These are phyloP conservation scores for Elgaria multicarinata DNA, from an alignment of 2,113 vertebrate species.

Conservation along the genomic window DNA sequence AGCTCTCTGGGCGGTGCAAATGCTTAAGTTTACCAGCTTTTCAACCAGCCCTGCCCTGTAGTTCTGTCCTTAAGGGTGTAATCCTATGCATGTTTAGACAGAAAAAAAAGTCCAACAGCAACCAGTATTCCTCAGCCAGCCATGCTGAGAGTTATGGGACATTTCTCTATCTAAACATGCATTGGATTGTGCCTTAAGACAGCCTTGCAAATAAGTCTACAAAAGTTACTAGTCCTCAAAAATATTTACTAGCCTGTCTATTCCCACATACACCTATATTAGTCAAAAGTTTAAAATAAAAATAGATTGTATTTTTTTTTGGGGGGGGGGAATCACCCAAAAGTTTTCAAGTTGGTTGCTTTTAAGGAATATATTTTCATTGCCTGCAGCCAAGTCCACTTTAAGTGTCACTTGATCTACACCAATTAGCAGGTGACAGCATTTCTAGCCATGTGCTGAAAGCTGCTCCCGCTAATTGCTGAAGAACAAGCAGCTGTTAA, in stretches of 20 bases:
- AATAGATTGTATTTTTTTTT: background rate
- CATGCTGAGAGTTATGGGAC: too few relatives aligned
- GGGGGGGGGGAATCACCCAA: too few relatives aligned
- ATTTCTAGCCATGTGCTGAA: background rate
- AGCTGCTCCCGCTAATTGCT: background rate
- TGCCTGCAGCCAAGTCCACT: background rate
- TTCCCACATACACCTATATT: background rate
- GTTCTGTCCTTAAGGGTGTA: background rate
- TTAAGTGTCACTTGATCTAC: background rate
- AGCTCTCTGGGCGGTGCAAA: too few relatives aligned
- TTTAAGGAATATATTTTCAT: background rate
- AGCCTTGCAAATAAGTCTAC: background rate
- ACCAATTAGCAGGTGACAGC: background rate
- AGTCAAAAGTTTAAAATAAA: background rate
- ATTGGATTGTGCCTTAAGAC: too few relatives aligned
- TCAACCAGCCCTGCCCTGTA: background rate
- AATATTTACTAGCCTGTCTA: background rate
- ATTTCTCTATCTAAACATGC: too few relatives aligned
- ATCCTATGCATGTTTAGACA: too few relatives aligned
- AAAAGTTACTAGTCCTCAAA: background rate
- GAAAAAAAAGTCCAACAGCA: too few relatives aligned
- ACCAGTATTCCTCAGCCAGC: too few relatives aligned
- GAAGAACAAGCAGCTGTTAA: constrained; percentile 1
- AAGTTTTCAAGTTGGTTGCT: background rate
- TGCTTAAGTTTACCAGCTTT: background rate